Evolutionary conservation across 2,113 vertebrate species (phyloP).

Genomic region (Athene noctua): DNA sequence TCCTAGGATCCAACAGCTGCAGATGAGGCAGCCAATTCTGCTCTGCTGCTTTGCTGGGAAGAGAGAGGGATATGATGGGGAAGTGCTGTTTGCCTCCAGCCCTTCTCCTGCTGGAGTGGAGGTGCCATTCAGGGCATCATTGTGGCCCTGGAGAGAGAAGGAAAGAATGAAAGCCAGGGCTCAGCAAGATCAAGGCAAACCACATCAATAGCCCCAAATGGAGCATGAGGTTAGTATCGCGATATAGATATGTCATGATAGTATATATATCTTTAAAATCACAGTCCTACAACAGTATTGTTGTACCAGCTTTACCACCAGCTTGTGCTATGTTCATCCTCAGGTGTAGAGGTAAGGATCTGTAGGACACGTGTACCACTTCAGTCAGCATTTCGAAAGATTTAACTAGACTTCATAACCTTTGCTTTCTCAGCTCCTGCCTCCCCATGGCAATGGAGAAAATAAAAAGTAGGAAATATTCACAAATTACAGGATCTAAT

Average conservation of each 20-base stretch:
- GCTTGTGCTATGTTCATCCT: fast-evolving
- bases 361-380: not conserved
- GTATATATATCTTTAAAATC: not conserved
- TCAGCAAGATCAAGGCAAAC: not conserved
- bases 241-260: not conserved
- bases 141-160: not conserved
- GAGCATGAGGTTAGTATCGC: not conserved
- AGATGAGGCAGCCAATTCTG: not conserved
- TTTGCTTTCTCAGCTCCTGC: not conserved
- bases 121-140: not conserved
- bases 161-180: not conserved
- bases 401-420: not conserved
- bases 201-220: not conserved
- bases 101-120: not conserved
- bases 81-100: not conserved
- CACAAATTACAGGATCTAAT: not conserved
- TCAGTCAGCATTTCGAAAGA: not conserved
- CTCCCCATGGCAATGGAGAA: not conserved
- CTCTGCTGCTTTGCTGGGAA: not conserved
- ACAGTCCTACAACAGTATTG: not conserved
- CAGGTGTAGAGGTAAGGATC: not conserved
- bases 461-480: not conserved
- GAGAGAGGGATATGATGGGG: not conserved
- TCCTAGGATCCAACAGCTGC: not conserved
- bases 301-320: not conserved